Conservation (phyloP, 2,113 vertebrate genomes). For the Daboia siamensis region DNA sequence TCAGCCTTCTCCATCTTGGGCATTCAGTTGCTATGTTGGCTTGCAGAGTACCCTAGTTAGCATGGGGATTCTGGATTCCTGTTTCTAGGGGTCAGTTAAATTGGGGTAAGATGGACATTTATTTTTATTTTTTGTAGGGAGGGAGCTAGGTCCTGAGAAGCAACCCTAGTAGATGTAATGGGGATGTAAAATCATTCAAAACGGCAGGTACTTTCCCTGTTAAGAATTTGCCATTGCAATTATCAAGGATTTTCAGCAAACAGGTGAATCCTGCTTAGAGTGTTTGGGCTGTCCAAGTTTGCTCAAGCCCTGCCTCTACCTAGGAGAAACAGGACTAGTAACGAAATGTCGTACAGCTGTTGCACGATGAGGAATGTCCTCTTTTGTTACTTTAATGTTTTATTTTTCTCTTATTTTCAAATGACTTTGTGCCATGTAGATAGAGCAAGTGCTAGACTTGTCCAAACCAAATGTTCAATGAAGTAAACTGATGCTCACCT, state of each 20-base stretch:
- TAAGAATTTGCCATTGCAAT: not conserved
- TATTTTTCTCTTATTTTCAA: not conserved
- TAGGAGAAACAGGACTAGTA: not conserved
- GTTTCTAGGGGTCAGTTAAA: not conserved
- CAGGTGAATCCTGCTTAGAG: not conserved
- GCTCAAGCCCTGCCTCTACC: not conserved
- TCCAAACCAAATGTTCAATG: not conserved
- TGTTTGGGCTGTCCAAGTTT: not conserved
- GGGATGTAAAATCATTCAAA: not conserved
- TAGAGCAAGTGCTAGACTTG: not conserved
- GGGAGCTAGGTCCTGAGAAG: not conserved
- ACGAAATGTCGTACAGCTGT: not conserved
- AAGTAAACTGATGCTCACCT: not conserved
- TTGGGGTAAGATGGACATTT: not conserved
- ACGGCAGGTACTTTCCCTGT: not conserved
- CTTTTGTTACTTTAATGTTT: not conserved
- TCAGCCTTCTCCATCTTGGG: not conserved
- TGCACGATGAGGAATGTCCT: not conserved
- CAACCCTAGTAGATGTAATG: not conserved
- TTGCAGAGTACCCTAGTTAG: not conserved
- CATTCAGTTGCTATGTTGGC: not conserved
- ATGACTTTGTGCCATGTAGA: not conserved
- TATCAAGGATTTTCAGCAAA: not conserved
- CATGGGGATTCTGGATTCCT: not conserved
- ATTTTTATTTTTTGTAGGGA: not conserved